Base-by-base conservation (phyloP, 2,888 invertebrate genomes). In the Andrena minutula region DNA sequence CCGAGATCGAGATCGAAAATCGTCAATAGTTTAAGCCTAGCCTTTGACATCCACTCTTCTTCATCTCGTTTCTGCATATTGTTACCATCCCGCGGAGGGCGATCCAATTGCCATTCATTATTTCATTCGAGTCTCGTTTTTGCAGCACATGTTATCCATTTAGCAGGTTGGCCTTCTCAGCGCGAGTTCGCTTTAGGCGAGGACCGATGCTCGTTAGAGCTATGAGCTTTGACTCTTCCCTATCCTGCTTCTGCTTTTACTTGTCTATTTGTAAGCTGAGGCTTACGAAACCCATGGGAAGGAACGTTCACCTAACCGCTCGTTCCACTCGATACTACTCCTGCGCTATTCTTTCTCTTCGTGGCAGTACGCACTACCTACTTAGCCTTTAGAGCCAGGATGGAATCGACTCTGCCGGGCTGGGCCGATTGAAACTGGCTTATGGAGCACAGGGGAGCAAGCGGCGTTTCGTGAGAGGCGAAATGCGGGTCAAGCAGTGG, bases 401-500 rank as follows among this genome's bases (percentile, higher is more conserved):
- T 8, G 32, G 30, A n/a, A 26, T n/a, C 30, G 16, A 61, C 30
- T 60, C 3, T 1, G 12, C 35, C 26, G n/a, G 56, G 41, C 26
- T 58, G n/a, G 58, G 26, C 41, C 69, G 58, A 41, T 58, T 26
- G 26, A n/a, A n/a, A 30, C n/a, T 32, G 30, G n/a, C 30, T 16
- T 61, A 61, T 61, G 8, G 30, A 60, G 32, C 60, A 20, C 30
- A 72, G 7, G 47, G 8, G 8, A 47, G 23, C 58, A 41, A 8
- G n/a, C 12, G 20, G 63, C 16, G 53, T 47, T 71, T 53, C 20
- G 30, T 2, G 30, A 23, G 35, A 41, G n/a, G 23, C 26, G 26
- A 65, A 56, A 80, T 32, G 30, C 68, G 51, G 63, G 68, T 75
- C 53, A 72, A 75, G 75, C 58, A 41, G 63, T 65, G 72, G 41